Evolutionary conservation across 1,140 invertebrate species (phyloP).

Genomic region (Microplitis mediator): DNA sequence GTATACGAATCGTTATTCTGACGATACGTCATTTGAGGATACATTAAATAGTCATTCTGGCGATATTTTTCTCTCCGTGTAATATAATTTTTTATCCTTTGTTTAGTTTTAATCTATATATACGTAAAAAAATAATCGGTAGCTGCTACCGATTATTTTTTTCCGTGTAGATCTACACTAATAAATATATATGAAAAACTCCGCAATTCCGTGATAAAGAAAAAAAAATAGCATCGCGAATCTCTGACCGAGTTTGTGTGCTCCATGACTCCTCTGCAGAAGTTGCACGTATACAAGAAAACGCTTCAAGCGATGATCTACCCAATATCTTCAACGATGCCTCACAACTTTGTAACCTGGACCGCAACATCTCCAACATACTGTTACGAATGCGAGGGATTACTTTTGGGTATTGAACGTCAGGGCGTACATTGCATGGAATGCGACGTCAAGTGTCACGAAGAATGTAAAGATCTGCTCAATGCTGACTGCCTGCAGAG

Average conservation of each 20-base stretch:
- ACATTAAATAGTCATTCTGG: too few species aligned
- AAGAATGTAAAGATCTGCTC: slow-evolving; percentile 99
- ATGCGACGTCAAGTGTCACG: slow-evolving; percentile 99
- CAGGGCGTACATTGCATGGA: slow-evolving; percentile 98
- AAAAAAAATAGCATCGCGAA: not conserved
- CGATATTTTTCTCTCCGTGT: too few species aligned
- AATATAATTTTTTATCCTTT: too few species aligned
- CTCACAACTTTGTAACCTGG: slow-evolving; percentile 99
- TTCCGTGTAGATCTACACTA: too few species aligned
- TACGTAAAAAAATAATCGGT: too few species aligned
- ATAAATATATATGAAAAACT: not conserved
- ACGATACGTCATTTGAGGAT: too few species aligned
- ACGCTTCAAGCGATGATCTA: slow-evolving; percentile 98
- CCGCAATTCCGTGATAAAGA: not conserved
- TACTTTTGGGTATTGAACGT: slow-evolving; percentile 97
- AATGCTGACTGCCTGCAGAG: slow-evolving; percentile 99
- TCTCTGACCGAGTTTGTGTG: not conserved
- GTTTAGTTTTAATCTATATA: too few species aligned
- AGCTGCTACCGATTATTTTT: too few species aligned
- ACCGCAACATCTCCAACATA: slow-evolving; percentile 99
- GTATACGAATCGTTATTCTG: too few species aligned
- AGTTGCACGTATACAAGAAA: slow-evolving; percentile 99
- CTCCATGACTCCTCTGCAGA: slow-evolving; percentile 68
- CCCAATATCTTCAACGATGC: slow-evolving; percentile 98
- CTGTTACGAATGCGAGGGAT: slow-evolving; percentile 98